A percentile compares a stretch with the other conserved stretches of the same genome.
Evolutionary conservation across 2,797 vertebrate species (phyloP).

Genomic region (Sorex maritimensis): DNA sequence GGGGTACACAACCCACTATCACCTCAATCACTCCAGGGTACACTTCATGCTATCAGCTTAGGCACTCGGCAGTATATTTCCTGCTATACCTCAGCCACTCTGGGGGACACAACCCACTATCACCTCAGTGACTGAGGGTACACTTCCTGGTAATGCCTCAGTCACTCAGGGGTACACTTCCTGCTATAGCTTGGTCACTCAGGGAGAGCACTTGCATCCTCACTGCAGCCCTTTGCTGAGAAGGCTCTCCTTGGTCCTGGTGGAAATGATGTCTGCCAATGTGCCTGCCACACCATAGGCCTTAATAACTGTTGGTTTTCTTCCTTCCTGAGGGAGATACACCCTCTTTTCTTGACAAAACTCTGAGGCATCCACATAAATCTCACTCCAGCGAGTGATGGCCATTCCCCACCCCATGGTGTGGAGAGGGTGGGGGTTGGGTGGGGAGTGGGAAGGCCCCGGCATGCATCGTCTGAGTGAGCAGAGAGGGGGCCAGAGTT

Average conservation of each 20-base stretch:
- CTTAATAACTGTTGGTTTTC: slow-evolving; percentile 72
- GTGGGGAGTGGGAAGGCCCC: neutral
- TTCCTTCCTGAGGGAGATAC: slow-evolving; percentile 80
- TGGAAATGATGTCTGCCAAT: slow-evolving; percentile 52
- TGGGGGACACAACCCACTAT: no score
- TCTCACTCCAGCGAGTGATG: slow-evolving; percentile 27
- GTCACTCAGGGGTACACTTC: no score
- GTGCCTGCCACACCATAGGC: slow-evolving; percentile 71
- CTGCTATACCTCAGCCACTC: neutral
- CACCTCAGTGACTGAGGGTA: neutral
- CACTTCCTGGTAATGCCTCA: neutral
- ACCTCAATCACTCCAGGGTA: no score
- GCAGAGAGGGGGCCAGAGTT: no score
- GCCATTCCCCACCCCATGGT: no score
- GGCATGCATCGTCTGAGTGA: fast-evolving
- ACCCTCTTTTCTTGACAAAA: slow-evolving; percentile 78
- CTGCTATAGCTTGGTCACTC: no score
- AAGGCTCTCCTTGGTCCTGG: neutral
- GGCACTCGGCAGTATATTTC: neutral
- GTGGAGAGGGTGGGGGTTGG: no score
- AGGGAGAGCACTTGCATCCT: neutral
- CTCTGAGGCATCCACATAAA: slow-evolving; percentile 48
- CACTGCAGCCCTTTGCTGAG: neutral
- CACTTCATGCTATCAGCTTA: no score
- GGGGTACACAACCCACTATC: neutral